Percentiles rank a stretch among this genome's conserved stretches.
Evolutionary conservation across 2,888 invertebrate species (phyloP).

Genomic region (Petrolisthes cinctipes): DNA sequence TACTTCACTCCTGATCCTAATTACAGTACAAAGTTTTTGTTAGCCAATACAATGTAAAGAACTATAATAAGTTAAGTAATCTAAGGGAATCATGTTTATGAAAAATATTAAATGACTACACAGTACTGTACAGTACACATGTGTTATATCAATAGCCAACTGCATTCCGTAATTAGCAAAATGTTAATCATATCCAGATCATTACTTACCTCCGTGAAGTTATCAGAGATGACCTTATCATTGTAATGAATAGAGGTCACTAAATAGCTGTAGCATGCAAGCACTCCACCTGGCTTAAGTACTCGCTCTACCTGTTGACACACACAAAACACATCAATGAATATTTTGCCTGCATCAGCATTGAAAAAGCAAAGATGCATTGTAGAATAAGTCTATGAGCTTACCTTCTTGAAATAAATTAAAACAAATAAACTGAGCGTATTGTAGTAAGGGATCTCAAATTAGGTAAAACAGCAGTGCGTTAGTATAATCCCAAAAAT

Average conservation of each 20-base stretch:
- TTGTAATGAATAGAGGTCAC: constrained; percentile 14
- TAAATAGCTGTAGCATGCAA: constrained; percentile 47
- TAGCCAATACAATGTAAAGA: too few relatives aligned
- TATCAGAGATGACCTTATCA: constrained; percentile 1
- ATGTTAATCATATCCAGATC: neutral
- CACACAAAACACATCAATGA: neutral
- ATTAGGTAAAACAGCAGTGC: too few relatives aligned
- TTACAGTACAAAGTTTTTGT: too few relatives aligned
- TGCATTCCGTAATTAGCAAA: too few relatives aligned
- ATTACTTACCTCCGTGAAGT: constrained; percentile 30
- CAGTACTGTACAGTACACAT: neutral
- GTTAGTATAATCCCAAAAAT: too few relatives aligned
- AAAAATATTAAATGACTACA: neutral
- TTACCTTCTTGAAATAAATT: too few relatives aligned
- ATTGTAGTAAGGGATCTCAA: neutral
- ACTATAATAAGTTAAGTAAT: too few relatives aligned
- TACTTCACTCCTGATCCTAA: too few relatives aligned
- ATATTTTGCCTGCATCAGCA: neutral
- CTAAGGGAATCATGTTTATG: too few relatives aligned
- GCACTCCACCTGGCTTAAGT: constrained; percentile 41
- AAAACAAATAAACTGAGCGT: too few relatives aligned
- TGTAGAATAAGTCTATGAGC: too few relatives aligned
- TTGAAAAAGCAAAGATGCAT: neutral
- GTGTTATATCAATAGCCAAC: neutral
- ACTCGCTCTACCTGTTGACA: constrained; percentile 55